Evolutionary conservation across 2,113 vertebrate genomes (phyloP).

Genomic region (Puma concolor): DNA sequence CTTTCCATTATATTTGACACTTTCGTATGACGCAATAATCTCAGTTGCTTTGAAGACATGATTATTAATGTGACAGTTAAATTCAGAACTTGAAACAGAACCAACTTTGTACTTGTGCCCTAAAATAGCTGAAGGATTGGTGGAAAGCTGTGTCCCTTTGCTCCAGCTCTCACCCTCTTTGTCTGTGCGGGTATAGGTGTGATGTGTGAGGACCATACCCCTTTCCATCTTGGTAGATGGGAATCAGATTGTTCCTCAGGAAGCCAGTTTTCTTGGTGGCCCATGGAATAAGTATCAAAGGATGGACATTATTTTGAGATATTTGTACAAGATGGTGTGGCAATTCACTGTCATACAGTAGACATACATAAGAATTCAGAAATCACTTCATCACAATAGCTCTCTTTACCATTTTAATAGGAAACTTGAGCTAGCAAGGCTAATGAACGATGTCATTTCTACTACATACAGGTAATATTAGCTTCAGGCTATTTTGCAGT

Average conservation of each 20-base stretch:
- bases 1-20: not conserved
- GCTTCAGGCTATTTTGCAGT: conserved; percentile 95
- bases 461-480: conserved; percentile 90
- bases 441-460: conserved; percentile 57
- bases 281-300: not conserved
- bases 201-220: not conserved
- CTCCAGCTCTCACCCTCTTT: not conserved
- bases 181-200: not conserved
- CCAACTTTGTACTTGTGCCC: not conserved
- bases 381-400: not conserved
- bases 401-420: conserved; percentile 15
- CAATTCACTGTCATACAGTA: not conserved
- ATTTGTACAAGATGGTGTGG: not conserved
- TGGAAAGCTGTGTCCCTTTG: not conserved
- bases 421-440: not conserved
- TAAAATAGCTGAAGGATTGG: not conserved
- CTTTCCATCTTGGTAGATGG: not conserved
- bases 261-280: not conserved
- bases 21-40: not conserved
- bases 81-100: not conserved
- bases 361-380: not conserved
- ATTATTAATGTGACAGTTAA: not conserved
- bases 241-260: not conserved
- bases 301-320: not conserved
- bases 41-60: not conserved